Conservation (phyloP, 2,888 invertebrate genomes). For the Bellardia bayeri region DNA sequence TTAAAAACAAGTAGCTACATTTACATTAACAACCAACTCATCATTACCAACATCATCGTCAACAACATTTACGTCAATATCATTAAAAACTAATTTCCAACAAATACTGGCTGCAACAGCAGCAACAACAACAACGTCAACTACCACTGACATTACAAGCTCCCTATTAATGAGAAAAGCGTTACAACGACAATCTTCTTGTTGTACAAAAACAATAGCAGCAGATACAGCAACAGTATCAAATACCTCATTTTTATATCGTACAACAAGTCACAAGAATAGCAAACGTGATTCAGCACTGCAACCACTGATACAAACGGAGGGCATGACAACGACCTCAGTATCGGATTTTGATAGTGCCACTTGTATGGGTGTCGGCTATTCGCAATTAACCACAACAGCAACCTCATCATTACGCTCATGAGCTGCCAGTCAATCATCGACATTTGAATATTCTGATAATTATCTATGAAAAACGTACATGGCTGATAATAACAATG, state of each 20-base stretch:
- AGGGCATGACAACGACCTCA: constrained; percentile 86
- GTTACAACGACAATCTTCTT: constrained; percentile 58
- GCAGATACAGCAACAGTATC: constrained; percentile 39
- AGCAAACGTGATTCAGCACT: constrained; percentile 60
- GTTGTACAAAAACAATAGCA: constrained; percentile 55
- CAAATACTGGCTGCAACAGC: constrained; percentile 48
- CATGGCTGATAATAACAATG: too few relatives aligned
- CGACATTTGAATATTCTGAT: constrained; percentile 93
- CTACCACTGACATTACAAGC: not conserved
- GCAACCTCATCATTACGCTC: constrained; percentile 86
- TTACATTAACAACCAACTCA: constrained; percentile 24
- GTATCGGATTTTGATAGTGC: constrained; percentile 88
- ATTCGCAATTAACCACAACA: constrained; percentile 87
- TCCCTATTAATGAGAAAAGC: constrained; percentile 55
- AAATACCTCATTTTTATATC: not conserved
- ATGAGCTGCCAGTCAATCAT: constrained; percentile 93
- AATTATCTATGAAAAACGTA: constrained; percentile 88
- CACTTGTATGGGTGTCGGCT: constrained; percentile 86
- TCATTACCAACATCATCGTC: constrained; percentile 10
- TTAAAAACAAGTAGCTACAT: constrained; percentile 49
- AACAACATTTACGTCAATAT: constrained; percentile 40
- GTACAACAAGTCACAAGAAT: constrained; percentile 45
- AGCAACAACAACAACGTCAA: constrained; percentile 3
- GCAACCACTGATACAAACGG: constrained; percentile 89
- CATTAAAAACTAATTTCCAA: constrained; percentile 60